Evolutionary conservation across 2,888 invertebrate genomes (phyloP), one percentile per base, ranked within the genome.

Genomic region (Phyllotreta striolata): DNA sequence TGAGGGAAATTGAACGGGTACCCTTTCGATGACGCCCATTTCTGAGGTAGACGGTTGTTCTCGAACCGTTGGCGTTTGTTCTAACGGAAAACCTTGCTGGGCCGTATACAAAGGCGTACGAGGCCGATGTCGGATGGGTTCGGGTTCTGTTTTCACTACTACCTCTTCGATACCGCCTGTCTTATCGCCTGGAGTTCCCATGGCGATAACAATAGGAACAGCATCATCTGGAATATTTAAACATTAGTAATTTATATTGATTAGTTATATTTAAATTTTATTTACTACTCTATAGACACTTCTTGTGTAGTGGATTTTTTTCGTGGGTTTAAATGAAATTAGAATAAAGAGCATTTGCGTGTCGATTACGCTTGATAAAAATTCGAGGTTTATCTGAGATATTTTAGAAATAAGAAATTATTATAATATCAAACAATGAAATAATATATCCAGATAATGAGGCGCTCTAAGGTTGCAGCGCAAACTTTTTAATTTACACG

Each of bases 151-250:
- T 55, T 69, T 65, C 64, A 65, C 71, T 73, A 65, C 71, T 73
- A 78, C 79, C 79, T 80, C 77, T 79, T 78, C 75, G 74, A 75
- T 70, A 74, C 78, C 73, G 73, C 77, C 73, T 69, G 74, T 73
- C 77, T 79, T 79, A 80, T 82, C 82, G 81, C 81, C 81, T 79
- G 82, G 82, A 79, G 81, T 81, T 80, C 81, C 82, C 82, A 82
- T 82, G 81, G 81, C 81, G 81, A 81, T 79, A 79, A 76, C 81
- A 81, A 78, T 78, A 76, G 76, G 74, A 77, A 76, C 81, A 81
- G 79, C 82, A 82, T 82, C 81, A 82, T 82, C 81, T 82, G 24
- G 4, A 24, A 24, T 24, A 24, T 3, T 24, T 3, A 24, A 24
- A 24, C 24, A 24, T 3, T 24, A 24, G 24, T 24, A 24, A 24